Conservation (phyloP, 2,797 vertebrate species). For the Odontamblyopus rebecca region DNA sequence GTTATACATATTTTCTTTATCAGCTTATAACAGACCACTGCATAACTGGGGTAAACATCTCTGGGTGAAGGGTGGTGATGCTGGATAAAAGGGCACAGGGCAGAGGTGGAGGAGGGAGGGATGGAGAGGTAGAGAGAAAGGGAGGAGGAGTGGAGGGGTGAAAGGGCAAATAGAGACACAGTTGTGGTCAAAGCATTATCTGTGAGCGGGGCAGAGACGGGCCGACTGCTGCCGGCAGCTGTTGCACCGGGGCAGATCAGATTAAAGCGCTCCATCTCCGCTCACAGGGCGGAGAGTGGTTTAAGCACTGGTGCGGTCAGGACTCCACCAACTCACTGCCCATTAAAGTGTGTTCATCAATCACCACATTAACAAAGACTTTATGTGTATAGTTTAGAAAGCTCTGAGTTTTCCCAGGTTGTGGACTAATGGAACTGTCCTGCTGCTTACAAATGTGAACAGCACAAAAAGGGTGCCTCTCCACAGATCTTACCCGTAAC, state of each 20-base stretch:
- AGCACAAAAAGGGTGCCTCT: too few species aligned
- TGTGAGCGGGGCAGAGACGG: conserved; percentile 45
- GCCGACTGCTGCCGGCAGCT: conserved; percentile 67
- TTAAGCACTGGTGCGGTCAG: not conserved
- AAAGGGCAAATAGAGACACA: not conserved
- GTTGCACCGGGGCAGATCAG: conserved; percentile 75
- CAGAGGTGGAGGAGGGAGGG: not conserved
- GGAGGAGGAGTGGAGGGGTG: too few species aligned
- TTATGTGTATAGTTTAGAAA: too few species aligned
- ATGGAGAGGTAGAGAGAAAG: too few species aligned
- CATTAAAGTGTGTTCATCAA: too few species aligned
- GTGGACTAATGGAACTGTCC: too few species aligned
- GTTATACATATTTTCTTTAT: not conserved
- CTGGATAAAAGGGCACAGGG: not conserved
- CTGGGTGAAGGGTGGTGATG: not conserved
- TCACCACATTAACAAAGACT: too few species aligned
- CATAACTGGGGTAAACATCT: too few species aligned
- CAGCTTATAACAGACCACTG: not conserved
- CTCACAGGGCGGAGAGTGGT: conserved; percentile 25
- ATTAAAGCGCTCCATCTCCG: conserved; percentile 73
- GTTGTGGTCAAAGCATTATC: not conserved
- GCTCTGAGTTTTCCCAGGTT: too few species aligned
- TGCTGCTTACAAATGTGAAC: too few species aligned
- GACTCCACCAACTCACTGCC: not conserved
- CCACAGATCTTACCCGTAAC: too few species aligned